Evolutionary conservation across 2,888 invertebrate genomes (phyloP).

Genomic region (Limnephilus rhombicus): DNA sequence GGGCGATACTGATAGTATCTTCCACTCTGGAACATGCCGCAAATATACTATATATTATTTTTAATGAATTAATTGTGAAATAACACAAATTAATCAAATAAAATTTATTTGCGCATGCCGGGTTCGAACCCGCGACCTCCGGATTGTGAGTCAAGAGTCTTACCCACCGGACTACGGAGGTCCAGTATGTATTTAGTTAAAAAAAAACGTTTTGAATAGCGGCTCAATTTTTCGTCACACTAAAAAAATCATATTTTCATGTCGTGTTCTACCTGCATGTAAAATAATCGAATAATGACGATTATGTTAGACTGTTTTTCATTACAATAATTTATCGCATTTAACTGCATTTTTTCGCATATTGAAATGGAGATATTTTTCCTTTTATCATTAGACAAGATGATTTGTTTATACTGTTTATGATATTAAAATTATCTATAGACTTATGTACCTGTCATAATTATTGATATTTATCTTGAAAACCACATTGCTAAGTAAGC

Average conservation of each 20-base stretch:
- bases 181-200: no score
- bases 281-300: background rate
- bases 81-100: no score
- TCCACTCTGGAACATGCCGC: no score
- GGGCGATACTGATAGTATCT: no score
- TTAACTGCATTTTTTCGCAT: background rate
- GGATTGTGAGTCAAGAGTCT: no score
- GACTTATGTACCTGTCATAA: background rate
- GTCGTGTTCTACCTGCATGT: no score
- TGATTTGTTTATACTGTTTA: background rate
- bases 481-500: background rate
- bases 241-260: background rate
- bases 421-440: background rate
- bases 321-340: background rate
- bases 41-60: no score
- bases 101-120: no score
- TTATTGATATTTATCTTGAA: background rate
- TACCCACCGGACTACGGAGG: no score
- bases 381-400: background rate
- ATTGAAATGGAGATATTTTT: background rate
- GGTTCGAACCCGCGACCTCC: no score
- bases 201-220: background rate
- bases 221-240: background rate
- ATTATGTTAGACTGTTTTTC: background rate
- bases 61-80: no score